These are phyloP conservation scores for Ascaphus truei DNA, from an alignment of 2,113 vertebrate species.

Conservation along the genomic window DNA sequence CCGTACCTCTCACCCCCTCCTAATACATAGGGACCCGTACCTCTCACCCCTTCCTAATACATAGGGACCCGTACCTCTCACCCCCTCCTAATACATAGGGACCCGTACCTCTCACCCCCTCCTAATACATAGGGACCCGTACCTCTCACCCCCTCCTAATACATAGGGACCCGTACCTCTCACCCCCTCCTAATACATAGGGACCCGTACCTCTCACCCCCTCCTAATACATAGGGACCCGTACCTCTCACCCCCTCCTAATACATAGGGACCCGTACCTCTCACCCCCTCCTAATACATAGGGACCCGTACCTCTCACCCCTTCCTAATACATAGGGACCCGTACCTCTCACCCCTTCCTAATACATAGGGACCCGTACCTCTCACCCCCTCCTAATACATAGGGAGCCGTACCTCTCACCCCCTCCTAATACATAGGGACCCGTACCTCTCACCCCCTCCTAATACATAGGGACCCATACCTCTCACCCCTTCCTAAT, in stretches of 20 bases:
- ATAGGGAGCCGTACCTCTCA: background rate
- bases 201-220: background rate
- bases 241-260: background rate
- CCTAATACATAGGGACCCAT: rapidly evolving
- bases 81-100: background rate
- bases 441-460: background rate
- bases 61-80: background rate
- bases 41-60: background rate
- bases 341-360: no score
- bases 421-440: background rate
- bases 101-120: background rate
- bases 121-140: rapidly evolving
- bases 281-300: no score
- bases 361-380: no score
- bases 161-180: background rate
- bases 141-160: rapidly evolving
- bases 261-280: background rate
- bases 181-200: no score
- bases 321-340: rapidly evolving
- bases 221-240: background rate
- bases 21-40: no score
- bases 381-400: background rate
- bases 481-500: rapidly evolving
- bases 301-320: rapidly evolving
- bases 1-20: no score